Percentiles rank a stretch among this genome's conserved stretches.
Evolutionary conservation across 1,140 invertebrate genomes (phyloP).

Genomic region (Scaptomyza pallida): DNA sequence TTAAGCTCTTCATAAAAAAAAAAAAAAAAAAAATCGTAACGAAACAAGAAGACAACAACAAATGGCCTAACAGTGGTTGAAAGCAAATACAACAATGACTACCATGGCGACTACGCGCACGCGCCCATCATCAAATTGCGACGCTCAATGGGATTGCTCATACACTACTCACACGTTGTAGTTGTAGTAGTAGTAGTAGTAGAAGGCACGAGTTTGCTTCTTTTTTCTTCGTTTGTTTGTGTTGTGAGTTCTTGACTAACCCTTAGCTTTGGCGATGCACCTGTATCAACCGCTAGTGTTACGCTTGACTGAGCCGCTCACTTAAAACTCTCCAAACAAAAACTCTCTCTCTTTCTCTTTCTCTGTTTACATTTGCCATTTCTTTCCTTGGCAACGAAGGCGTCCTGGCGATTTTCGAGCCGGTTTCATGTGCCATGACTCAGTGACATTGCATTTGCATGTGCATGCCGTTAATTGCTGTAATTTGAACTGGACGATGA

Average conservation of each 20-base stretch:
- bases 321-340: constrained; percentile 30
- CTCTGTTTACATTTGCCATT: constrained; percentile 73
- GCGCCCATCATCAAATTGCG: constrained; percentile 70
- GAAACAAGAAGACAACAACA: constrained; percentile 55
- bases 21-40: constrained; percentile 39
- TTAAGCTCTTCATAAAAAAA: constrained; percentile 62
- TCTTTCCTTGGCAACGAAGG: constrained; percentile 61
- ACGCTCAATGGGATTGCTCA: constrained; percentile 43
- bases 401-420: constrained; percentile 52
- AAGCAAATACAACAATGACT: constrained; percentile 61
- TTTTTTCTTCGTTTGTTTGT: constrained; percentile 1
- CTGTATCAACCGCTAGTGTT: constrained; percentile 28
- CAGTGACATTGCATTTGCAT: constrained; percentile 81
- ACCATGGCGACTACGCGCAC: constrained; percentile 73
- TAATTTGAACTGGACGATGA: constrained; percentile 68
- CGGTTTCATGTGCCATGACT: constrained; percentile 60
- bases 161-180: constrained; percentile 11
- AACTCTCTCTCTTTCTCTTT: constrained; percentile 19
- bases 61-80: constrained; percentile 43
- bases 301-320: constrained; percentile 57
- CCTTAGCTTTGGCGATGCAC: constrained; percentile 19
- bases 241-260: constrained; percentile 6
- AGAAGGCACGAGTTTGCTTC: constrained; percentile 4
- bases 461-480: constrained; percentile 73
- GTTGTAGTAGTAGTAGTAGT: constrained; percentile 2